These are phyloP conservation scores for Drosophila persimilis DNA, from an alignment of 1,140 invertebrate genomes.

Conservation along the genomic window DNA sequence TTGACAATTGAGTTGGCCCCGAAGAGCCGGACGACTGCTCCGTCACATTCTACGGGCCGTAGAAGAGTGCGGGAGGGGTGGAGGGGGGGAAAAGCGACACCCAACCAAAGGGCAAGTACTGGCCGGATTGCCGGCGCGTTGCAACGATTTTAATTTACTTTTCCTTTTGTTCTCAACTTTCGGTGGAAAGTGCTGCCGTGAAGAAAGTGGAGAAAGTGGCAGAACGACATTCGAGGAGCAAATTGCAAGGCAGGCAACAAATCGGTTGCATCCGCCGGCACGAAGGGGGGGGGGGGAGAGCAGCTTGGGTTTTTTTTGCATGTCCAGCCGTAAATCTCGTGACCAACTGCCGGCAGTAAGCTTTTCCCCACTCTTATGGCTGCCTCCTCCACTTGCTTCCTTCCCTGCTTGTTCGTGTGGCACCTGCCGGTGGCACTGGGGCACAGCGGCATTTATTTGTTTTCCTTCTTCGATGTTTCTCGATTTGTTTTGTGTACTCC, in stretches of 20 bases:
- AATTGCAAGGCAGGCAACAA: slow-evolving; percentile 16
- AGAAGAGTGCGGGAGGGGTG: too few relatives aligned
- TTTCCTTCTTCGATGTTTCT: slow-evolving; percentile 1
- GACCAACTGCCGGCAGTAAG: slow-evolving; percentile 8
- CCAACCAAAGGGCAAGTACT: too few relatives aligned
- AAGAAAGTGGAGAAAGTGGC: slow-evolving; percentile 3
- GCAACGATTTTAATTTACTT: slow-evolving; percentile 47
- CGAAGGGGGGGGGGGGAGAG: not conserved
- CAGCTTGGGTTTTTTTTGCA: slow-evolving; percentile 24
- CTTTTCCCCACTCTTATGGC: slow-evolving; percentile 24
- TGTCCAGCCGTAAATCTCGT: slow-evolving; percentile 31
- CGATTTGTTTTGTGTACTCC: slow-evolving; percentile 11
- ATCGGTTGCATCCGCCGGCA: not conserved
- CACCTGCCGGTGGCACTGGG: slow-evolving; percentile 12
- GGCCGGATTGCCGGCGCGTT: not conserved
- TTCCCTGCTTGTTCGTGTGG: not conserved
- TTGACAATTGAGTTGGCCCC: slow-evolving; percentile 20
- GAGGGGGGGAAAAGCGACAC: too few relatives aligned
- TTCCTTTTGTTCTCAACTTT: slow-evolving; percentile 29
- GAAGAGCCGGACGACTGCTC: slow-evolving; percentile 1
- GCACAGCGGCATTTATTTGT: not conserved
- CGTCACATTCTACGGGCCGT: too few relatives aligned
- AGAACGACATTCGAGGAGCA: slow-evolving; percentile 5
- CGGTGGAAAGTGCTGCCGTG: not conserved
- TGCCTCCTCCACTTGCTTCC: slow-evolving; percentile 4